Conservation (phyloP, 2,113 vertebrate genomes). For the Tupaia chinensis region DNA sequence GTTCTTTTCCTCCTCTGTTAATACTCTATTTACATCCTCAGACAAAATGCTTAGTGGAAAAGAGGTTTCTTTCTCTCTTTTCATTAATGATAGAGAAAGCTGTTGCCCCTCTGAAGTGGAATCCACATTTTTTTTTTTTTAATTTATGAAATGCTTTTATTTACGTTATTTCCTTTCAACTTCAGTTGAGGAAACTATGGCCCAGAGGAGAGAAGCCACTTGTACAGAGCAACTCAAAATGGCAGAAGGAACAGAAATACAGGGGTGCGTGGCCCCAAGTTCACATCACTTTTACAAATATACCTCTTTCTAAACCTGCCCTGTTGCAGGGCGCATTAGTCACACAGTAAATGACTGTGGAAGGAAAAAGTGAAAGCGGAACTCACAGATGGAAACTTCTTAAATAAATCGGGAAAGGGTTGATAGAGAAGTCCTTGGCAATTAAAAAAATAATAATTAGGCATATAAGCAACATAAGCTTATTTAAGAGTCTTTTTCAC, state of each 20-base stretch:
- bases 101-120: neutral
- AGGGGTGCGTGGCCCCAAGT: too few species aligned
- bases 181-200: neutral
- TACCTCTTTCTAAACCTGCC: neutral
- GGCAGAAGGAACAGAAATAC: neutral
- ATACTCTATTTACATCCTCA: slow-evolving; percentile 40
- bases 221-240: neutral
- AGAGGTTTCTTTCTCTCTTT: neutral
- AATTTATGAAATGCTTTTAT: neutral
- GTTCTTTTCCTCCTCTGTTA: slow-evolving; percentile 34
- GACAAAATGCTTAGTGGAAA: neutral
- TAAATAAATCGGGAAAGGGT: neutral
- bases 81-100: neutral
- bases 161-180: neutral
- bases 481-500: too few species aligned
- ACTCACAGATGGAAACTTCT: neutral
- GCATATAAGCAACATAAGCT: too few species aligned
- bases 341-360: neutral
- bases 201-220: neutral
- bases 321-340: neutral
- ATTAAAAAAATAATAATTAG: neutral
- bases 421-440: neutral
- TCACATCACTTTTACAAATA: neutral
- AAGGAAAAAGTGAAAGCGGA: neutral
- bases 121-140: neutral